Evolutionary conservation across 1,140 invertebrate species (phyloP).

Genomic region (Drosophila fuyamai): DNA sequence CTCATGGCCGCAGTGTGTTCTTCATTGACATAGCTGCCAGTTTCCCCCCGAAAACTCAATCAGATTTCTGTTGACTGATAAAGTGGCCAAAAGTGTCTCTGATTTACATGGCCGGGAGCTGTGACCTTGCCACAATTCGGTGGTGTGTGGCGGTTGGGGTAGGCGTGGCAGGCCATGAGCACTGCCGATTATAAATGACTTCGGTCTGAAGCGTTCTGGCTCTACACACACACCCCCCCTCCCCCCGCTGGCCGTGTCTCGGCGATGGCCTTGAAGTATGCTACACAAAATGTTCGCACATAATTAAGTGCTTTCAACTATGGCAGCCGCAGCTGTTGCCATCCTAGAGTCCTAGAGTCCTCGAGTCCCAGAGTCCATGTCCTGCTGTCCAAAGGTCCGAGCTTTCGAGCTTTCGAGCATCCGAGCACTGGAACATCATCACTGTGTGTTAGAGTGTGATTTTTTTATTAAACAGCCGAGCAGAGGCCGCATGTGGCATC

Average conservation of each 20-base stretch:
- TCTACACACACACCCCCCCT: too few relatives aligned
- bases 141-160: slow-evolving; percentile 2
- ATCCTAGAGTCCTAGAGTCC: background rate
- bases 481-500: slow-evolving; percentile 9
- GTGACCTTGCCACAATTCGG: slow-evolving; percentile 16
- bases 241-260: background rate
- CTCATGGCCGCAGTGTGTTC: slow-evolving; percentile 10
- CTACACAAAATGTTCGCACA: slow-evolving; percentile 57
- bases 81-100: slow-evolving; percentile 42
- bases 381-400: slow-evolving; percentile 16
- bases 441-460: slow-evolving; percentile 12
- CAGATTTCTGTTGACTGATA: slow-evolving; percentile 25
- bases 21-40: slow-evolving; percentile 8
- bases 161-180: slow-evolving; percentile 23
- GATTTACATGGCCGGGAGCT: slow-evolving; percentile 26
- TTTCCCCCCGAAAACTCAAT: background rate
- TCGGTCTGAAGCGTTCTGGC: background rate
- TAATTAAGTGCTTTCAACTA: slow-evolving; percentile 53
- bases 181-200: slow-evolving; percentile 50
- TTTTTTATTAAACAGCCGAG: slow-evolving; percentile 27
- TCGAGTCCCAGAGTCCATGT: background rate
- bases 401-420: background rate
- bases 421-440: background rate
- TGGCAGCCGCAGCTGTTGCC: slow-evolving; percentile 37
- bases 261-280: slow-evolving; percentile 5